Evolutionary conservation across 2,113 vertebrate genomes (phyloP).

Genomic region (Emberiza fucata): DNA sequence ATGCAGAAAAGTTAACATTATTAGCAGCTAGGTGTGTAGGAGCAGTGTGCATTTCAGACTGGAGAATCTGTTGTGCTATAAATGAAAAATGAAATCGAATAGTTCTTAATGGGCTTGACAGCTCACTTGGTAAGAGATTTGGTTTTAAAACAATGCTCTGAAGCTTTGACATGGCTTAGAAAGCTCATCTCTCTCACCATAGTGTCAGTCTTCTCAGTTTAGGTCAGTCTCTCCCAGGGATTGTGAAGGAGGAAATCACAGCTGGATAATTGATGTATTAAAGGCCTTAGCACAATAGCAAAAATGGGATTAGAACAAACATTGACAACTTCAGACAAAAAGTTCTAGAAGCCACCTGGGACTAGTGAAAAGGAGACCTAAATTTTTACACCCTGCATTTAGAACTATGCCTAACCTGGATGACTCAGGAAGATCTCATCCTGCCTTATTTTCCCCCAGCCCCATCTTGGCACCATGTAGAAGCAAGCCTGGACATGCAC

Average conservation of each 20-base stretch:
- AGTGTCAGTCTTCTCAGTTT: background rate
- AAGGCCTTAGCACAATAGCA: background rate
- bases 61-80: background rate
- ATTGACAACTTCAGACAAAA: background rate
- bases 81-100: background rate
- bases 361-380: background rate
- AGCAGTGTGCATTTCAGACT: background rate
- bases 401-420: background rate
- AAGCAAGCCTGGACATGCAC: background rate
- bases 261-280: background rate
- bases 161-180: background rate
- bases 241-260: background rate
- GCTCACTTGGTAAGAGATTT: background rate
- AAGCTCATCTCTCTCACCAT: background rate
- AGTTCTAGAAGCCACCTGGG: fast-evolving
- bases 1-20: background rate
- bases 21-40: background rate
- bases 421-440: background rate
- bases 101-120: background rate
- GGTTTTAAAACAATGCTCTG: background rate
- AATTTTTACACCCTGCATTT: background rate
- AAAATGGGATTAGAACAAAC: background rate
- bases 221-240: background rate
- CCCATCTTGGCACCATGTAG: background rate
- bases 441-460: background rate